A percentile compares a stretch with the other conserved stretches of the same genome.
Conservation (phyloP, 2,797 vertebrate species). For the Enteromius anoplus region DNA sequence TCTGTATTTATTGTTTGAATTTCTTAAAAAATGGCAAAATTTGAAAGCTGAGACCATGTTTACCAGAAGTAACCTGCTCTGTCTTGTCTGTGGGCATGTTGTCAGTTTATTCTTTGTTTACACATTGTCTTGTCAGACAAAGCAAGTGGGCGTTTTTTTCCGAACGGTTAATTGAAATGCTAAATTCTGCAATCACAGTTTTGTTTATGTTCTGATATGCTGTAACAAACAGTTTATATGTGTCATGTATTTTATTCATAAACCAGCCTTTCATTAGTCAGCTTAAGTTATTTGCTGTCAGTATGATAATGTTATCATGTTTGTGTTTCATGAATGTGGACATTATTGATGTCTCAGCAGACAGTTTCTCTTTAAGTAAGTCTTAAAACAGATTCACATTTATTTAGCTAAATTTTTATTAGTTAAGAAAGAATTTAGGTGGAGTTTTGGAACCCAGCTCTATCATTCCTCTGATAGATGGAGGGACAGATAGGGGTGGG, state of each 20-base stretch:
- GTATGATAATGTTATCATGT: not conserved
- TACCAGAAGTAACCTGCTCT: too few relatives aligned
- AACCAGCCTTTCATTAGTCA: not conserved
- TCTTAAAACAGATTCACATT: not conserved
- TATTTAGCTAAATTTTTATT: not conserved
- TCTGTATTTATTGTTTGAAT: too few relatives aligned
- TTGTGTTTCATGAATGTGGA: not conserved
- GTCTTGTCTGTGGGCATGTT: too few relatives aligned
- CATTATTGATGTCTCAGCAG: not conserved
- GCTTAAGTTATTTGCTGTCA: too few relatives aligned
- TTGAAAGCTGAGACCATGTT: too few relatives aligned
- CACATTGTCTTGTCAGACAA: too few relatives aligned
- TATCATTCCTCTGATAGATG: constrained; percentile 92
- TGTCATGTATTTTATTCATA: too few relatives aligned
- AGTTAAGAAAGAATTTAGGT: constrained; percentile 62
- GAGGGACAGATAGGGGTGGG: constrained; percentile 97
- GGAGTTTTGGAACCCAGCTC: constrained; percentile 81
- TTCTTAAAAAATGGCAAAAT: too few relatives aligned
- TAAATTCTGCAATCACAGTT: not conserved
- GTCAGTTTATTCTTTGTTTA: too few relatives aligned
- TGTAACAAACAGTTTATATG: too few relatives aligned
- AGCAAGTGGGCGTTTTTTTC: too few relatives aligned
- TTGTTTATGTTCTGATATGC: not conserved
- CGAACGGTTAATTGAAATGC: not conserved
- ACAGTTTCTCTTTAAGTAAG: not conserved